Conservation (phyloP, 2,113 vertebrate species). For the Irena cyanogastra region DNA sequence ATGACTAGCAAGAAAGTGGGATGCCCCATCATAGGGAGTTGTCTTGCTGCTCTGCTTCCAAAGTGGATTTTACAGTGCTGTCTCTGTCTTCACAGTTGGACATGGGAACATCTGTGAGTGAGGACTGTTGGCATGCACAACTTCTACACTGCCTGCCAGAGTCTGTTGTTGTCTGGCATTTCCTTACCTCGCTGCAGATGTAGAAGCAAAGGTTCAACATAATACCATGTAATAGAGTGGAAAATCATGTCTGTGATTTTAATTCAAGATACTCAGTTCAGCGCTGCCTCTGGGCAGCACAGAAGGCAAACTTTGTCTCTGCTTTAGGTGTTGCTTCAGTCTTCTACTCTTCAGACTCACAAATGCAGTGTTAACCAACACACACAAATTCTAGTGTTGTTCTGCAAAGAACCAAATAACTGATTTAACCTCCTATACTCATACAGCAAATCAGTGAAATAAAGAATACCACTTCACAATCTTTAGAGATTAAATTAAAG, state of each 20-base stretch:
- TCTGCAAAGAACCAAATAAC: neutral
- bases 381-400: neutral
- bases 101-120: accelerated
- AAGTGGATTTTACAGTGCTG: neutral
- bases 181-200: neutral
- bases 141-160: neutral
- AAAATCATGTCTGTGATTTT: neutral
- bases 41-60: neutral
- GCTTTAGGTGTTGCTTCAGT: neutral
- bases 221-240: neutral
- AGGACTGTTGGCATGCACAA: neutral
- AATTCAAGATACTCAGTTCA: neutral
- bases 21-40: neutral
- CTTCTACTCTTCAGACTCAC: neutral
- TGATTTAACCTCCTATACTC: neutral
- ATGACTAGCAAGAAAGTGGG: neutral
- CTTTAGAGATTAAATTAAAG: neutral
- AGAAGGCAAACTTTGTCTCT: neutral
- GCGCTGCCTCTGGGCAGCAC: neutral
- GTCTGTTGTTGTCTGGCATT: neutral
- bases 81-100: neutral
- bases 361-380: neutral
- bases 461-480: neutral
- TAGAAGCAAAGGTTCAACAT: neutral
- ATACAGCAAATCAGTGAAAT: neutral